Evolutionary conservation across 2,113 vertebrate genomes (phyloP), one percentile per base, ranked within the genome.

Genomic region (Atlantisia rogersi): DNA sequence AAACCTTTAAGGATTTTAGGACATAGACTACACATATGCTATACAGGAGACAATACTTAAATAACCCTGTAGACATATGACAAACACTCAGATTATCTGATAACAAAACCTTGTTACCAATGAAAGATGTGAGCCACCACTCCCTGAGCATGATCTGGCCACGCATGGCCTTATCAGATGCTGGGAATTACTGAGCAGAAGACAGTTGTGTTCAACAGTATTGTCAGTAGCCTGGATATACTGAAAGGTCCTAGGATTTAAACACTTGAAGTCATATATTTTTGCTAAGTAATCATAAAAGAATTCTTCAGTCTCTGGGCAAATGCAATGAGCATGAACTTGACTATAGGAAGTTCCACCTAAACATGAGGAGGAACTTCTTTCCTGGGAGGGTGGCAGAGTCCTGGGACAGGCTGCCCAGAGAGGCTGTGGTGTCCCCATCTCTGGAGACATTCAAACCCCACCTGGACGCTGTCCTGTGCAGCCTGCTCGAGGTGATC

Each of bases 61-160:
- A 48, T 48, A 39, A 31, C 44, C 25, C 37, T 29, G 31, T 26
- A 50, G 44, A 56, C 44, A 50, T 87, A 73, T 56, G 64, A 82
- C 74, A 60, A 94, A 84, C 86, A 87, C 37, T 28, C 55, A 44
- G 88, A 90, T 92, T 87, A 94, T 74, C 64, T 44, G 35, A 64
- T 55, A 81, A 87, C 26, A 85, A 81, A 74, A 81, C 52, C 32
- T 25, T 69, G 24, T 62, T 48, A 39, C 10, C 46, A 40, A 28
- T 0, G 2, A 55, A 90, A 55, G 46, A 39, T 35, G 18, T 35
- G 13, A 12, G 25, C 82, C 21, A 48, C 15, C 31, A 32, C 8
- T 3, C 18, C 3, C 31, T 14, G 15, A 68, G n/a, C 29, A 37
- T 2, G 0, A 24, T 37, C 44, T 62, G 46, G 28, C 17, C 12